Conservation (phyloP, 2,888 invertebrate genomes). For the Psylliodes chrysocephalus region DNA sequence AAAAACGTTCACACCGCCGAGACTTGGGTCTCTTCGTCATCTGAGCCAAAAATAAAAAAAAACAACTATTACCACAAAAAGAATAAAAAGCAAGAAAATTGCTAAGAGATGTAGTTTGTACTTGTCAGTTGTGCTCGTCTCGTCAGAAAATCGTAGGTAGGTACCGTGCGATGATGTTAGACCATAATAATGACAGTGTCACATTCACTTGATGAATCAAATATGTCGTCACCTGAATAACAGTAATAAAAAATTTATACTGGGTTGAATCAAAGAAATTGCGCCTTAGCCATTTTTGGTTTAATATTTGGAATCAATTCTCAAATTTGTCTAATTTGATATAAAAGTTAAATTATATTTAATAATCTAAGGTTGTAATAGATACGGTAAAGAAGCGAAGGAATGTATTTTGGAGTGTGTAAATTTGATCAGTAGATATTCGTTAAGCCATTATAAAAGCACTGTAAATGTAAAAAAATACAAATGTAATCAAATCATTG, state of each 20-base stretch:
- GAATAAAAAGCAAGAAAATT: constrained; percentile 12
- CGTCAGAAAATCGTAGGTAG: constrained; percentile 28
- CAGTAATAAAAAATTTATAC: constrained; percentile 4
- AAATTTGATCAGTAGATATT: too few species aligned
- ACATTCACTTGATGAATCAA: constrained; percentile 54
- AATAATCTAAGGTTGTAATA: too few species aligned
- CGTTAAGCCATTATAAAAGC: too few species aligned
- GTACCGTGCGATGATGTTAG: constrained; percentile 47
- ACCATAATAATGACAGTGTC: constrained; percentile 62
- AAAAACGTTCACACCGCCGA: constrained; percentile 67
- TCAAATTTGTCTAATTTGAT: background rate
- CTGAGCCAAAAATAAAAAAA: constrained; percentile 63
- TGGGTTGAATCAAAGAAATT: background rate
- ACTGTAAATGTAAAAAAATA: too few species aligned
- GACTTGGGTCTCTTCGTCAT: constrained; percentile 75
- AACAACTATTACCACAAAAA: constrained; percentile 24
- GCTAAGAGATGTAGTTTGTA: constrained; percentile 36
- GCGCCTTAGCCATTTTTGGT: background rate
- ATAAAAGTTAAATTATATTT: too few species aligned
- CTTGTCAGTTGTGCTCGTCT: constrained; percentile 41
- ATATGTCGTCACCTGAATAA: constrained; percentile 50
- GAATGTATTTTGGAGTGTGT: too few species aligned
- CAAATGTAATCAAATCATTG: too few species aligned
- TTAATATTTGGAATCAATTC: background rate
- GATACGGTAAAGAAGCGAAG: too few species aligned